Percentiles rank a stretch among this genome's conserved stretches.
phyloP scores from a whole-genome alignment of 2,888 invertebrate genomes.

The Diadegma fenestrale region DNA sequence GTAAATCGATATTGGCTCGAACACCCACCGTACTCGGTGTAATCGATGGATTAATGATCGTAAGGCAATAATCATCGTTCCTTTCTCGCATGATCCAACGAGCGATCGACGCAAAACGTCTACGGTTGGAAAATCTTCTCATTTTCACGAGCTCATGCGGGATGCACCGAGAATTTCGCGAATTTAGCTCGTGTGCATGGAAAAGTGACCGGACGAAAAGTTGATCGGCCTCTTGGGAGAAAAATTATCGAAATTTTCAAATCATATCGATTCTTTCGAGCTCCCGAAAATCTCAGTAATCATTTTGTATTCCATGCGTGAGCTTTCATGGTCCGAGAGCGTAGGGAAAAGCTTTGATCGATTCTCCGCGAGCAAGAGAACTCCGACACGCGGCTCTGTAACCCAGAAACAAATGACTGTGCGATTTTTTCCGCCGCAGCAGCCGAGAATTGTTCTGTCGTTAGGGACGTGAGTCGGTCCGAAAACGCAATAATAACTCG shows the following conservation, averaged over 20 bases:
- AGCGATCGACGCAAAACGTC: background rate
- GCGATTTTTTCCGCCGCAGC: constrained; percentile 60
- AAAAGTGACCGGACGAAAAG: too few species aligned
- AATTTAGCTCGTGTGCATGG: background rate
- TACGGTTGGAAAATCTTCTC: too few species aligned
- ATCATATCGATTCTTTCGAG: background rate
- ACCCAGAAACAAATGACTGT: constrained; percentile 63
- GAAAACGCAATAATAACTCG: constrained; percentile 70
- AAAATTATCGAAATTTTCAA: background rate
- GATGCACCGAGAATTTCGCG: background rate
- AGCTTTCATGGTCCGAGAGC: background rate
- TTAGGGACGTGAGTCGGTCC: constrained; percentile 71
- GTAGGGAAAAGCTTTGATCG: constrained; percentile 26
- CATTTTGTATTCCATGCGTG: background rate
- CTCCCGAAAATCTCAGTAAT: background rate
- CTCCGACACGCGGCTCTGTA: constrained; percentile 16
- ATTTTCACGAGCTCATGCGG: background rate
- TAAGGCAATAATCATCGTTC: constrained; percentile 54
- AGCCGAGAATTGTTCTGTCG: constrained; percentile 77
- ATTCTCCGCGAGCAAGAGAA: constrained; percentile 45
- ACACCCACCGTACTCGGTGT: constrained; percentile 12
- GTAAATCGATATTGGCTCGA: constrained; percentile 45
- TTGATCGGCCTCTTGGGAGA: too few species aligned
- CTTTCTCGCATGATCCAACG: constrained; percentile 7
- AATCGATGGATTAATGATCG: constrained; percentile 50